Percentiles rank a stretch among this genome's conserved stretches.
phyloP scores from a whole-genome alignment of 2,797 vertebrate species.

The Austrolebias charrua region DNA sequence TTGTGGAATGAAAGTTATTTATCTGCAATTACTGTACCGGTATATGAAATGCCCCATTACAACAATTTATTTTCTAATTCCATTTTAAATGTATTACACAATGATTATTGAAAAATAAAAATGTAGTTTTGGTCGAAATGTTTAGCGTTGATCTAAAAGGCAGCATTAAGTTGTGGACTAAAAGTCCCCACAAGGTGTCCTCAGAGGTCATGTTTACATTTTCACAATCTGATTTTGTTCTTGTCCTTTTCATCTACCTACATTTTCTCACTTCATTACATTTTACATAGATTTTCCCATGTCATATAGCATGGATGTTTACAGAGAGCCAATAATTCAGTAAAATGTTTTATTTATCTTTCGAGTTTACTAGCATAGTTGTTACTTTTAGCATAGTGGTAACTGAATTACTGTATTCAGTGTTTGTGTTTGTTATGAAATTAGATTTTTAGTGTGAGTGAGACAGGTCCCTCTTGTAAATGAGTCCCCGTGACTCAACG shows the following conservation, averaged over 20 bases:
- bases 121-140: not conserved
- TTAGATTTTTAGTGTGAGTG: not conserved
- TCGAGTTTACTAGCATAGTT: not conserved
- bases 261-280: not conserved
- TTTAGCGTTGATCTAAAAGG: not conserved
- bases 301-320: conserved; percentile 28
- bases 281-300: not conserved
- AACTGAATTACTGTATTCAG: not conserved
- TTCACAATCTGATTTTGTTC: not conserved
- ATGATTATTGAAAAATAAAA: not conserved
- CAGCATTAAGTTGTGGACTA: conserved; percentile 5
- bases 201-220: conserved; percentile 28
- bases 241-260: not conserved
- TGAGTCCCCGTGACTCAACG: too few species aligned
- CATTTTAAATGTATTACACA: not conserved
- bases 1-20: too few species aligned
- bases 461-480: too few species aligned
- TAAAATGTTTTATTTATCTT: conserved; percentile 20
- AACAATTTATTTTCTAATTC: not conserved
- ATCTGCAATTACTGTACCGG: too few species aligned
- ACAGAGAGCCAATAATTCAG: conserved; percentile 13
- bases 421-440: conserved; percentile 6
- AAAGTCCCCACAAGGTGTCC: conserved; percentile 75
- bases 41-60: too few species aligned
- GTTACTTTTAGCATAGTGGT: conserved; percentile 11